Evolutionary conservation across 92 coral and sea anemone genomes (phyloP).

Genomic region (Plumapathes pennacea): DNA sequence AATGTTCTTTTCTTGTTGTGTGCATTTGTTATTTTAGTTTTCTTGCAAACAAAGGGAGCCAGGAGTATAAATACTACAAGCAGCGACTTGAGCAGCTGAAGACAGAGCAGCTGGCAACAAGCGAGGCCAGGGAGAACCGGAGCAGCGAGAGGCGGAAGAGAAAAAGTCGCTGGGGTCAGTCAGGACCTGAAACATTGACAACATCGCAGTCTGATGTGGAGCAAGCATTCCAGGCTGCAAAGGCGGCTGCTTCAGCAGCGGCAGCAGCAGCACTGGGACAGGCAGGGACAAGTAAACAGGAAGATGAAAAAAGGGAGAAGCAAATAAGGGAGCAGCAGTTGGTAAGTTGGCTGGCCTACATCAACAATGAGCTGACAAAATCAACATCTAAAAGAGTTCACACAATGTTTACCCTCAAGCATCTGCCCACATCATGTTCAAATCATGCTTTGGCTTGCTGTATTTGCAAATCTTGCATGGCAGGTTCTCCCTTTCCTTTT

Average conservation of each 20-base stretch:
- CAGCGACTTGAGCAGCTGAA: constrained; percentile 18
- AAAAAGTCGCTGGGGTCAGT: constrained; percentile 70
- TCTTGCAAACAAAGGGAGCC: constrained; percentile 47
- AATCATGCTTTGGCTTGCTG: not conserved
- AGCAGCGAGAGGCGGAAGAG: constrained; percentile 54
- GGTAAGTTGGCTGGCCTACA: constrained; percentile 54
- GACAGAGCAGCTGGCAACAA: not conserved
- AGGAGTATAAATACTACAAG: constrained; percentile 49
- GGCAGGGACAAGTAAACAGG: constrained; percentile 67
- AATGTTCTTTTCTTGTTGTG: not conserved
- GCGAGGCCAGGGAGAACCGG: constrained; percentile 5
- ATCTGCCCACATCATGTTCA: too few species aligned
- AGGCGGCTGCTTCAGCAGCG: constrained; percentile 74
- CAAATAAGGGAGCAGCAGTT: constrained; percentile 91
- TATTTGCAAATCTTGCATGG: not conserved
- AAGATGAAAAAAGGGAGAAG: constrained; percentile 81
- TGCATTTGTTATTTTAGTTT: constrained; percentile 10
- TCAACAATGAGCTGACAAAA: too few species aligned
- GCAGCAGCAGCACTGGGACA: constrained; percentile 77
- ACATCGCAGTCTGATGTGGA: constrained; percentile 27
- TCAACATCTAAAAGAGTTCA: too few species aligned
- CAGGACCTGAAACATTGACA: constrained; percentile 10
- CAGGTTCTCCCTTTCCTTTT: not conserved
- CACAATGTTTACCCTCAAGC: too few species aligned
- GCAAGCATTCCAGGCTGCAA: constrained; percentile 65